phyloP scores from a whole-genome alignment of 1,140 invertebrate species.

The Drosophila sp. region DNA sequence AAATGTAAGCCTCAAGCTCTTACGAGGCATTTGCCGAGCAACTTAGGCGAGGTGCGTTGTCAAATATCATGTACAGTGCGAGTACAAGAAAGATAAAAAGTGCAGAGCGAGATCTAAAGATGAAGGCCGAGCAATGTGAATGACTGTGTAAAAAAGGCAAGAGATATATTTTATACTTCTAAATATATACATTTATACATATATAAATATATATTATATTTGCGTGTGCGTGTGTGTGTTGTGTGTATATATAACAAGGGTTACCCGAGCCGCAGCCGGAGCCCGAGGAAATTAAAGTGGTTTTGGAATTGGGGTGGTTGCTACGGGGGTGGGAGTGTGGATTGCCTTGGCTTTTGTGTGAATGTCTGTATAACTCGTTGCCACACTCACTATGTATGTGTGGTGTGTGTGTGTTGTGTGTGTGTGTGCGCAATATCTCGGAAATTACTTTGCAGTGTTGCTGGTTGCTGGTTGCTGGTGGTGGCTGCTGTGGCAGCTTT shows the following conservation, averaged over 20 bases:
- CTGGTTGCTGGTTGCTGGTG: slow-evolving; percentile 66
- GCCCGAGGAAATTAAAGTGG: slow-evolving; percentile 78
- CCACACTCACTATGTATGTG: not conserved
- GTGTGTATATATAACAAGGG: slow-evolving; percentile 32
- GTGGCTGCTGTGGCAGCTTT: slow-evolving; percentile 72
- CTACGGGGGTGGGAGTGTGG: slow-evolving; percentile 20
- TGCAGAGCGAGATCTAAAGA: slow-evolving; percentile 35
- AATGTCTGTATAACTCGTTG: slow-evolving; percentile 42
- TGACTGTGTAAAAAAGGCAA: slow-evolving; percentile 50
- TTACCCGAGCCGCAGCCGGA: slow-evolving; percentile 49
- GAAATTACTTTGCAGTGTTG: slow-evolving; percentile 77
- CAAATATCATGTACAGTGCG: slow-evolving; percentile 39
- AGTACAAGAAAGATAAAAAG: not conserved
- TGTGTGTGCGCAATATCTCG: slow-evolving; percentile 66
- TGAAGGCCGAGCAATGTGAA: slow-evolving; percentile 48
- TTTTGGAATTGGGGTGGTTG: slow-evolving; percentile 57
- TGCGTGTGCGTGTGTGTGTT: too few relatives aligned
- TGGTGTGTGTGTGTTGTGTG: slow-evolving; percentile 32
- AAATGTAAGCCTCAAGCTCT: slow-evolving; percentile 40
- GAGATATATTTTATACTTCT: slow-evolving; percentile 54
- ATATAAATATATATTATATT: slow-evolving; percentile 11
- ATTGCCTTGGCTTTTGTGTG: slow-evolving; percentile 57
- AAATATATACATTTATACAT: slow-evolving; percentile 13
- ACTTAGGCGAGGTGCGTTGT: slow-evolving; percentile 12
- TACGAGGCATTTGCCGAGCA: not conserved